These are phyloP conservation scores for Iphiclides podalirius DNA, from an alignment of 2,888 invertebrate genomes.

Conservation along the genomic window DNA sequence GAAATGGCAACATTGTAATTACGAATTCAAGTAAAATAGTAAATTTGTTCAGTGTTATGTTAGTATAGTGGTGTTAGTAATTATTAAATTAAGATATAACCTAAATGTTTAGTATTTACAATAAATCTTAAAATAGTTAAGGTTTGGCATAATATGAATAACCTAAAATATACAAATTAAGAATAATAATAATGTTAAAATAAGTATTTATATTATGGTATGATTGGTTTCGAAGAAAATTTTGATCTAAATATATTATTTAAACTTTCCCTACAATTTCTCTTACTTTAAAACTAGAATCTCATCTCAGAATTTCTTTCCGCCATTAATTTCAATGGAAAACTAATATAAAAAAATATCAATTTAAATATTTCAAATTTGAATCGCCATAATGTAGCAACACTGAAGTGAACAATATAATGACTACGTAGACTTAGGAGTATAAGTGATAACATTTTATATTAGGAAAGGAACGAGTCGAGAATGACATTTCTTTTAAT, in stretches of 20 bases:
- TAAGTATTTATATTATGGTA: background rate
- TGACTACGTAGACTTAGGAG: no score
- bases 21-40: background rate
- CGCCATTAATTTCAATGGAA: conserved; percentile 5
- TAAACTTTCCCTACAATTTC: background rate
- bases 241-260: no score
- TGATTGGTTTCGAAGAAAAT: no score
- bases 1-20: conserved; percentile 9
- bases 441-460: no score
- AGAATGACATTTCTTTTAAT: no score
- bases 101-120: conserved; percentile 31
- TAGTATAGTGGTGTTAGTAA: conserved; percentile 12
- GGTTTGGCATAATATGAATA: conserved; percentile 50
- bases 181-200: conserved; percentile 28
- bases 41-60: background rate
- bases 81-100: background rate
- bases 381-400: background rate
- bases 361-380: background rate
- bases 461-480: no score
- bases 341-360: conserved; percentile 3
- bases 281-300: conserved; percentile 19
- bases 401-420: no score
- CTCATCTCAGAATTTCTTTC: conserved; percentile 18
- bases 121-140: conserved; percentile 35
- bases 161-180: conserved; percentile 31